Conservation (phyloP, 1,140 invertebrate species). For the Drosophila mauritiana region DNA sequence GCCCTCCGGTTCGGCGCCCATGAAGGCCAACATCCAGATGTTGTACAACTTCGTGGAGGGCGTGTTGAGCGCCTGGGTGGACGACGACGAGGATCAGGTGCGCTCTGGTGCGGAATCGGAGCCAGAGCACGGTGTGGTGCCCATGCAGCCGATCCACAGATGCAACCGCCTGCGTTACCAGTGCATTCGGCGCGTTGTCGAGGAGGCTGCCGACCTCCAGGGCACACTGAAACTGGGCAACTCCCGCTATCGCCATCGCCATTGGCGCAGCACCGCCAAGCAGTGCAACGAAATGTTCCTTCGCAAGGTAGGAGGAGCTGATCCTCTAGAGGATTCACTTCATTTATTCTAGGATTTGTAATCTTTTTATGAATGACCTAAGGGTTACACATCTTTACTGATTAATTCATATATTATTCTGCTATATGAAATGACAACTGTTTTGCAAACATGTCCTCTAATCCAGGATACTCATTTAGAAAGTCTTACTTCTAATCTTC, state of each 20-base stretch:
- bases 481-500: conserved; percentile 4
- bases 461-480: conserved; percentile 9
- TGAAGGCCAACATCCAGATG: conserved; percentile 91
- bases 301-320: conserved; percentile 87
- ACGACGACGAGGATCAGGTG: conserved; percentile 88
- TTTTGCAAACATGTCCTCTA: background rate
- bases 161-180: conserved; percentile 88
- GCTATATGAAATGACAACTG: too few species aligned
- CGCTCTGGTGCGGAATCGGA: conserved; percentile 88
- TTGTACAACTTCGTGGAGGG: conserved; percentile 91
- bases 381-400: too few species aligned
- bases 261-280: conserved; percentile 90
- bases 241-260: conserved; percentile 88
- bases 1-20: conserved; percentile 83
- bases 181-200: conserved; percentile 88
- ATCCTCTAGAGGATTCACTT: background rate
- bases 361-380: too few species aligned
- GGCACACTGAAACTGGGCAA: conserved; percentile 88
- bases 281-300: conserved; percentile 91
- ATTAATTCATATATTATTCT: too few species aligned
- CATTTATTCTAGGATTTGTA: background rate
- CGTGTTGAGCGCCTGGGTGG: conserved; percentile 89
- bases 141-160: conserved; percentile 87
- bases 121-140: conserved; percentile 88
- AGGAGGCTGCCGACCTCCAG: conserved; percentile 87